Evolutionary conservation across 2,888 invertebrate genomes (phyloP).

Genomic region (Trissolcus japonicus): DNA sequence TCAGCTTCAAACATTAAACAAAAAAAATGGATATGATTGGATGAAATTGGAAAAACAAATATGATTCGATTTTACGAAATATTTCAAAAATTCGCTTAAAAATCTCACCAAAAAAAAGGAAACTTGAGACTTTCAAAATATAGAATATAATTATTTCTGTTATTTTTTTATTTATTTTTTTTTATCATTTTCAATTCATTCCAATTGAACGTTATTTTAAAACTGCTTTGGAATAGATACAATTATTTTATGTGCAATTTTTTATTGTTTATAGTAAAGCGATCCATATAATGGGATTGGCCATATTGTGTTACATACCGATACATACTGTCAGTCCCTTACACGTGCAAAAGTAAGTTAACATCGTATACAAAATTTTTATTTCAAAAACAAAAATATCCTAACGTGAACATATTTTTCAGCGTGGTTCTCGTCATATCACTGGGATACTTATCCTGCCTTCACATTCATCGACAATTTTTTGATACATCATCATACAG

Average conservation of each 20-base stretch:
- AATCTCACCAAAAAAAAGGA: too few species aligned
- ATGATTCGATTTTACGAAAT: too few species aligned
- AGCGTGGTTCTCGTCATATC: conserved; percentile 89
- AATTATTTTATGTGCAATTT: not conserved
- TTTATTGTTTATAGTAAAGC: conserved; percentile 82
- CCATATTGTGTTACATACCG: conserved; percentile 87
- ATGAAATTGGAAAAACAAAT: too few species aligned
- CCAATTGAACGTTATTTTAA: not conserved
- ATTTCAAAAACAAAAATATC: not conserved
- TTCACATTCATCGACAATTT: conserved; percentile 92
- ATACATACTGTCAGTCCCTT: conserved; percentile 85
- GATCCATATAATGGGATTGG: conserved; percentile 88
- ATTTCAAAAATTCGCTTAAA: too few species aligned
- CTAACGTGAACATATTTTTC: conserved; percentile 62
- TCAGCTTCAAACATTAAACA: too few species aligned
- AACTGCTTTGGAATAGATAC: too few species aligned
- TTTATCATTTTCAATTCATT: too few species aligned
- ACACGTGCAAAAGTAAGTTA: conserved; percentile 83
- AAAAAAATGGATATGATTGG: not conserved
- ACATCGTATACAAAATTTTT: too few species aligned
- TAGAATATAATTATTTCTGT: too few species aligned
- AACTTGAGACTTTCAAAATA: too few species aligned
- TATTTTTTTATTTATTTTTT: too few species aligned
- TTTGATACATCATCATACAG: conserved; percentile 89
- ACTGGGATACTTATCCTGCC: conserved; percentile 89